phyloP scores from a whole-genome alignment of 2,113 vertebrate species.

The Peromyscus maniculatus region DNA sequence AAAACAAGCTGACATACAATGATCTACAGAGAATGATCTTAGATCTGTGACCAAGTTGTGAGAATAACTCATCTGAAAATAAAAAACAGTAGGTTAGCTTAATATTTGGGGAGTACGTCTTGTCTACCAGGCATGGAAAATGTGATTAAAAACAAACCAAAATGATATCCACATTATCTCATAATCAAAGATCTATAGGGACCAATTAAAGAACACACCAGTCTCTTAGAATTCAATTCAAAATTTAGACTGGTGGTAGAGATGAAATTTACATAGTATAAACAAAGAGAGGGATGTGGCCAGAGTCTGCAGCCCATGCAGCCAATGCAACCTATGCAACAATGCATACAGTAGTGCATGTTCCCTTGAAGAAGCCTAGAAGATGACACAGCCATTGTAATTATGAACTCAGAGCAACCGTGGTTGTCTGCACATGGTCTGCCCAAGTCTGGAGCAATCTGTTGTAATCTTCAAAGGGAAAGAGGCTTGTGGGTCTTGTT shows the following conservation, averaged over 20 bases:
- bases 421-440: neutral
- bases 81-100: neutral
- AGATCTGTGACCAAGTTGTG: neutral
- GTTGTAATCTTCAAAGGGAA: neutral
- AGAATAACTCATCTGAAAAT: neutral
- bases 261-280: neutral
- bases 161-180: neutral
- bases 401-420: neutral
- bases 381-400: neutral
- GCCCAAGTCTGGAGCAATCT: too few relatives aligned
- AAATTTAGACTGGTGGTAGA: neutral
- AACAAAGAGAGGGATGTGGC: neutral
- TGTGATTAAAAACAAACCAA: neutral
- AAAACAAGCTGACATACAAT: neutral
- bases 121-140: neutral
- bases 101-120: neutral
- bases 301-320: neutral
- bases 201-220: neutral
- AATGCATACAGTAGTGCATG: too few relatives aligned
- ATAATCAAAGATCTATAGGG: neutral
- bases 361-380: neutral
- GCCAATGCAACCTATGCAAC: neutral
- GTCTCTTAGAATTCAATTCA: neutral
- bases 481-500: neutral
- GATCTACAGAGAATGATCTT: neutral